Evolutionary conservation across 2,888 invertebrate genomes (phyloP), one percentile per base, ranked within the genome.

Genomic region (Tanaodytes sp.): DNA sequence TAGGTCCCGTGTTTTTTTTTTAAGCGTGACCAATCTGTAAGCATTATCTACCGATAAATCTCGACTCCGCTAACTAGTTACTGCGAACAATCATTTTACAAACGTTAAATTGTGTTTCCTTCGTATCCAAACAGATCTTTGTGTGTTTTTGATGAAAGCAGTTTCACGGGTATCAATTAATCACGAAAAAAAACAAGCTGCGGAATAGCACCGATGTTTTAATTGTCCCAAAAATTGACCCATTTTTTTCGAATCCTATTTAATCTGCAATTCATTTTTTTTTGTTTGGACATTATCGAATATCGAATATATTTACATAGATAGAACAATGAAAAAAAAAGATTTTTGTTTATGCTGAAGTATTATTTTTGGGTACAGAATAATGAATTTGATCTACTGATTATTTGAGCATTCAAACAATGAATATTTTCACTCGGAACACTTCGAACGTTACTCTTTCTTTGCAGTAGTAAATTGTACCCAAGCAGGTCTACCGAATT

Each of bases 11-110:
- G 80, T 79, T 33, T 77, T 76, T 73, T 77, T 75, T 74, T 57
- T 52, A 39, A 77, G 76, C 73, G 75, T 75, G 69, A 73, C 75
- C 74, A 77, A 79, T 81, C 79, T 75, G 76, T 75, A 71, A 64
- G 77, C 71, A 77, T 80, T 81, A 82, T 82, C 81, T 77, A 76
- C 79, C 75, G 75, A 73, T 74, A 80, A 82, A 83, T 80, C 78
- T 76, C 75, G 78, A 84, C 83, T 84, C 82, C 78, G 80, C 77
- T 80, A 80, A 63, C 77, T 73, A 76, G 64, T 75, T 74, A 75
- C 58, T 59, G 66, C 62, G 62, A 70, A 65, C 52, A 75, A 71
- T 76, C 73, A 73, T 61, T 65, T 65, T 72, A 59, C 48, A 74
- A 64, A 75, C 67, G 73, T 65, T 68, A 61, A 64, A 49, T 63